Conservation (phyloP, 2,113 vertebrate genomes). For the Nymphicus hollandicus region DNA sequence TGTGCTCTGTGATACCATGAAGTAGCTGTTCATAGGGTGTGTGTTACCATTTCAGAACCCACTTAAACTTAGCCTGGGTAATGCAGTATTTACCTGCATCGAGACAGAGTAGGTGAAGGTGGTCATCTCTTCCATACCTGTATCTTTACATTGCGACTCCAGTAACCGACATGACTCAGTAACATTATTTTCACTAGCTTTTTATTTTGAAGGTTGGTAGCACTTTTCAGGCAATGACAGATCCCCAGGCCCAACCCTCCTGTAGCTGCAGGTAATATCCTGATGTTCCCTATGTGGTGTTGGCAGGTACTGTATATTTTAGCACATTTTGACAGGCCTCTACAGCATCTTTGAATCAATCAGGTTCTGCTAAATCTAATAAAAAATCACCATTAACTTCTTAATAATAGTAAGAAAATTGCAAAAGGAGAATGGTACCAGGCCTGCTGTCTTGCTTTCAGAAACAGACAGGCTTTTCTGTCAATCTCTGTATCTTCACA, state of each 20-base stretch:
- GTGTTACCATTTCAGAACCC: fast-evolving
- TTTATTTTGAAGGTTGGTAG: constrained; percentile 9
- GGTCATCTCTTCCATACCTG: background rate
- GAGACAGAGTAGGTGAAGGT: background rate
- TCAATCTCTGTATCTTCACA: background rate
- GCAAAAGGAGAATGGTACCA: background rate
- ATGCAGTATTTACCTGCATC: background rate
- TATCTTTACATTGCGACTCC: background rate
- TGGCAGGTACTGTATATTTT: constrained; percentile 63
- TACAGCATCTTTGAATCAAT: constrained; percentile 48
- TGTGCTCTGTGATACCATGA: background rate
- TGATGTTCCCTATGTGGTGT: constrained; percentile 35
- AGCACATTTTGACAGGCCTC: constrained; percentile 58
- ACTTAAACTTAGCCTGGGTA: background rate
- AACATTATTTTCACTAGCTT: background rate
- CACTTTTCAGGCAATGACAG: constrained; percentile 19
- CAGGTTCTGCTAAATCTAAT: constrained; percentile 40
- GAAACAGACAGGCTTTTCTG: background rate
- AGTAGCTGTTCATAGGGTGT: background rate
- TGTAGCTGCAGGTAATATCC: constrained; percentile 53
- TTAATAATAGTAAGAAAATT: constrained; percentile 8
- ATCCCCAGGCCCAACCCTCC: background rate
- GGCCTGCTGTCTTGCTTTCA: background rate
- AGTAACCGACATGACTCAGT: background rate
- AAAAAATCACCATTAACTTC: constrained; percentile 37